Base-by-base conservation (phyloP, 2,888 invertebrate genomes). In the Pseudanteris insignis region DNA sequence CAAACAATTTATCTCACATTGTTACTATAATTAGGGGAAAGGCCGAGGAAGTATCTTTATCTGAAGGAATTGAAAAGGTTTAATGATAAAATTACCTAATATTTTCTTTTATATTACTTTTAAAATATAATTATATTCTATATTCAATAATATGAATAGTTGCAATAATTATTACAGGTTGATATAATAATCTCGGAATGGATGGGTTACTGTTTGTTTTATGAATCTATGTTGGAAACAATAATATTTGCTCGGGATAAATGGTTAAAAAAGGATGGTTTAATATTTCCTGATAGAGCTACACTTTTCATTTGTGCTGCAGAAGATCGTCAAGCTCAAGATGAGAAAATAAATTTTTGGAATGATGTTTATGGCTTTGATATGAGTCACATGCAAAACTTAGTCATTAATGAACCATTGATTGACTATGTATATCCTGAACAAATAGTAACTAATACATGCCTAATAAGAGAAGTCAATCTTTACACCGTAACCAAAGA, bases 301-400 rank as follows among this genome's bases (percentile, higher is more conserved):
- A 95, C 95, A 1, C 83, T 99, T 30, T 98, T 93, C 81, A 89
- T 99, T 47, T 94, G 94, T 61, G 92, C 91, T 13, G 93, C 94
- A 57, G 93, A 94, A 81, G 99, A 99, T 81, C 87, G 97, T 12
- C 98, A 99, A 83, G 99, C 99, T 83, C 99, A 99, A 81, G 98
- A 98, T 76, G 98, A 99, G 81, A 99, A 99, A 83, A 99, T 99
- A 70, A 97, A 99, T 83, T 99, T 98, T 96, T 99, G 99, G 99
- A 96, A 98, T 75, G 95, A 95, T 82, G 99, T 99, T 1, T 99
- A 99, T 75, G 99, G 99, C 41, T 99, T 99, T 78, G 94, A 99
- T 81, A 99, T 99, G 99, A 95, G 94, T 70, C 94, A 94, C 69
- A 98, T 99, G 78, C 86, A 97, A 38, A 93, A 96, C 82, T 94